Percentiles rank a stretch among this genome's conserved stretches.
These are phyloP conservation scores for Bombus soroeensis DNA, from an alignment of 1,140 invertebrate genomes.

Conservation along the genomic window DNA sequence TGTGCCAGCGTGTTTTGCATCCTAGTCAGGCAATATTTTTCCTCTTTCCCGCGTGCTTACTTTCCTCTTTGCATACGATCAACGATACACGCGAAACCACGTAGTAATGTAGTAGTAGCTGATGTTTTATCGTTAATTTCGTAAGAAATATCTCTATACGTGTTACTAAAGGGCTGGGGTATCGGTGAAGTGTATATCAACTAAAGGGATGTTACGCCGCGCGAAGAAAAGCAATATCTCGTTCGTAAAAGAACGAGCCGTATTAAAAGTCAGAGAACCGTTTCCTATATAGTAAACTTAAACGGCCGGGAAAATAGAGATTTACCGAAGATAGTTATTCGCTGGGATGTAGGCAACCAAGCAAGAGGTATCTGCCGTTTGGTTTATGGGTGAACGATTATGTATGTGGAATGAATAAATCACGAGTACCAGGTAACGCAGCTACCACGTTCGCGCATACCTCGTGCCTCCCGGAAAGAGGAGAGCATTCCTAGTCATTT, in stretches of 20 bases:
- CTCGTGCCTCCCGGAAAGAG: constrained; percentile 39
- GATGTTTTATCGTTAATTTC: no score
- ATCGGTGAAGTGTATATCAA: no score
- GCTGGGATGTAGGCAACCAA: constrained; percentile 54
- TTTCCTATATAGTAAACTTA: constrained; percentile 29
- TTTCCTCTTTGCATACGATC: no score
- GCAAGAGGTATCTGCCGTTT: constrained; percentile 65
- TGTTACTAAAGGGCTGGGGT: no score
- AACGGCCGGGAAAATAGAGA: constrained; percentile 53
- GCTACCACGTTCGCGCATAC: constrained; percentile 61
- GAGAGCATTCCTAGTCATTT: constrained; percentile 57
- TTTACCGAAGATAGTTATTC: constrained; percentile 55
- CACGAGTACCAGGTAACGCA: constrained; percentile 71
- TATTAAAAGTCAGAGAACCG: constrained; percentile 5
- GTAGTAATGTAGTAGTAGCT: no score
- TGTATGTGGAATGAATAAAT: constrained; percentile 79
- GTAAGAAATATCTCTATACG: no score
- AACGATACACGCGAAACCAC: no score
- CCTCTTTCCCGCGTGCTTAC: no score
- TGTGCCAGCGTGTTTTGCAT: no score
- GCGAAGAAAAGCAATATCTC: not conserved
- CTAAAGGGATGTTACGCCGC: not conserved
- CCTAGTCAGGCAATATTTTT: no score
- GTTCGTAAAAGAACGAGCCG: not conserved
- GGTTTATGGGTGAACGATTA: constrained; percentile 77